A percentile compares a stretch with the other conserved stretches of the same genome.
These are phyloP conservation scores for Microcebus jonahi DNA, from an alignment of 2,113 vertebrate species.

Conservation along the genomic window DNA sequence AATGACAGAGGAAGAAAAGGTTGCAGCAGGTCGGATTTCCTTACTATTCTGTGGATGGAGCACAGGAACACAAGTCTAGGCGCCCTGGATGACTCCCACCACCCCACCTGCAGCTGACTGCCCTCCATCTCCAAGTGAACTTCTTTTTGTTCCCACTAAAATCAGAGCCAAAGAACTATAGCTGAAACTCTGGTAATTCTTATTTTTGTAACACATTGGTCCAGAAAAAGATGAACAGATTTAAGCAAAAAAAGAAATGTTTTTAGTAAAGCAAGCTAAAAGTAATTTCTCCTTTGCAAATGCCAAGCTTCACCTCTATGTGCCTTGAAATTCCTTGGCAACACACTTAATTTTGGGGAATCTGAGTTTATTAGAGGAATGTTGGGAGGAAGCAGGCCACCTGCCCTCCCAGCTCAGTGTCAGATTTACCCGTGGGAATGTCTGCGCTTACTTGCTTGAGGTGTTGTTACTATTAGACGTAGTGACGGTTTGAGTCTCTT, in stretches of 20 bases:
- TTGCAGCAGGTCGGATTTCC: background rate
- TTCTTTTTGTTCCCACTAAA: background rate
- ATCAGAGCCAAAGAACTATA: constrained; percentile 30
- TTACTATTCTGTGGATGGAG: background rate
- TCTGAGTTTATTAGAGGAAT: constrained; percentile 57
- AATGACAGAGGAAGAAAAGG: background rate
- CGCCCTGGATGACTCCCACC: background rate
- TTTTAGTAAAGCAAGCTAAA: constrained; percentile 51
- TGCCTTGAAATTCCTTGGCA: constrained; percentile 64
- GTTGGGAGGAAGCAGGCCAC: constrained; percentile 12
- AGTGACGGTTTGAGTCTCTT: background rate
- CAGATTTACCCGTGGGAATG: background rate
- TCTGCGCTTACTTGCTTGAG: background rate
- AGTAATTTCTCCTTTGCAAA: constrained; percentile 42
- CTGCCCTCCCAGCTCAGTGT: background rate
- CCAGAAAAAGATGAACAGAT: constrained; percentile 37
- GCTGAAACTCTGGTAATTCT: constrained; percentile 12
- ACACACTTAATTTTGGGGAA: background rate
- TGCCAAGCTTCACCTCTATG: constrained; percentile 20
- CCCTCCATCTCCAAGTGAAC: background rate
- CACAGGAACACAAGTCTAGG: background rate
- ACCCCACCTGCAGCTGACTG: background rate
- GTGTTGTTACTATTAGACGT: background rate
- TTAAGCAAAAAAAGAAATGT: background rate
- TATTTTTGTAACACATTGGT: background rate